Base-by-base conservation (phyloP, 2,113 vertebrate genomes). In the Bambusicola thoracicus region DNA sequence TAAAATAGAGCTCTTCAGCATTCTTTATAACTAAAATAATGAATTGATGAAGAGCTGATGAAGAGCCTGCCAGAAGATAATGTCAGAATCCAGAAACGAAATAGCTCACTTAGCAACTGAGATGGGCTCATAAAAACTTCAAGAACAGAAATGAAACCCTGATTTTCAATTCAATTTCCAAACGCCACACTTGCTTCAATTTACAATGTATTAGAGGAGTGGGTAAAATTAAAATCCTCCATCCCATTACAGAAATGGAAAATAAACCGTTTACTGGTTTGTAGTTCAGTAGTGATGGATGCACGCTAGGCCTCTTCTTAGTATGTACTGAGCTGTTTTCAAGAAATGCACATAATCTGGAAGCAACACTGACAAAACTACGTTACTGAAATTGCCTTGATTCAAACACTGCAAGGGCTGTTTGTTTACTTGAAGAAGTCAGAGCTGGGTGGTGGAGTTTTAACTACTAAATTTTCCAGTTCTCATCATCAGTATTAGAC, bases 1-100 rank as follows among this genome's bases (percentile, higher is more conserved):
- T 75, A 75, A 96, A 87, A 93, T 73, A 2, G 61, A 91, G 83
- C 83, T 93, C 72, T 92, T 80, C 44, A 85, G 69, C 15, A 2
- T 84, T 95, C 74, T 92, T 73, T 24, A 41, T 27, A 43, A 92
- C 63, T 59, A 83, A 95, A 92, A 75, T 73, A 51, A 58, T 74
- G 29, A 66, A 51, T 2, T 79, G 46, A 85, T 89, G 69, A 95
- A 94, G 69, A 90, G 38, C 66, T 75, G 77, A 84, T 61, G 30
- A 87, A 87, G 36, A 80, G 9, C 58, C 48, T 77, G 72, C 63
- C 32, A 67, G 29, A 77, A 70, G 34, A 81, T 15, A 95, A 86
- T n/a, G 11, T 44, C 48, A 67, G 91, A 89, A 79, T n/a, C 32
- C 46, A 85, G 29, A 44, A 91, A 38, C 34, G 93, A 90, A 94